Percentiles rank a stretch among this genome's conserved stretches.
Evolutionary conservation across 1,140 invertebrate species (phyloP).

Genomic region (Heliconius congener): DNA sequence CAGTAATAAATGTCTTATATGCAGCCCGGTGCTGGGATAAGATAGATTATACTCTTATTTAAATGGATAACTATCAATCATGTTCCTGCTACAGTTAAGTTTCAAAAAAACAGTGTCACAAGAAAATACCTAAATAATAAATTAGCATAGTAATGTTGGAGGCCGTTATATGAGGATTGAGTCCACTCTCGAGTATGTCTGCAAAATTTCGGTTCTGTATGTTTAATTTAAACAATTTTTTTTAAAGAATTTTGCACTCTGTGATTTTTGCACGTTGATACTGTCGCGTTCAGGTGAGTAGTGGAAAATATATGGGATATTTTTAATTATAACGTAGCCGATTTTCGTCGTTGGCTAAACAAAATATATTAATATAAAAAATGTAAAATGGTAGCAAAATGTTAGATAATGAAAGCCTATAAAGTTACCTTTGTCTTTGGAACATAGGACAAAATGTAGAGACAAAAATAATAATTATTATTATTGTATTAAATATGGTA

Average conservation of each 20-base stretch:
- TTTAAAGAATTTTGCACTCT: background rate
- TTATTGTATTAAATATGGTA: too few species aligned
- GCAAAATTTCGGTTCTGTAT: slow-evolving; percentile 33
- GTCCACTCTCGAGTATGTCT: slow-evolving; percentile 50
- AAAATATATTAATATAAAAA: too few species aligned
- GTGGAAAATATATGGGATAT: too few species aligned
- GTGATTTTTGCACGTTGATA: background rate
- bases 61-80: slow-evolving; percentile 67
- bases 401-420: too few species aligned
- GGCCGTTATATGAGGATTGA: slow-evolving; percentile 75
- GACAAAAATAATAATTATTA: too few species aligned
- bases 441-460: too few species aligned
- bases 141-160: slow-evolving; percentile 75
- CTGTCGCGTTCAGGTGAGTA: background rate
- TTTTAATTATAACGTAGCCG: too few species aligned
- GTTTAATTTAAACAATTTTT: background rate
- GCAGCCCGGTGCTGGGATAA: background rate
- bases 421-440: too few species aligned
- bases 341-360: too few species aligned
- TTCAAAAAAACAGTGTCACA: slow-evolving; percentile 77
- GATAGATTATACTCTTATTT: slow-evolving; percentile 20
- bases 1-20: slow-evolving; percentile 10
- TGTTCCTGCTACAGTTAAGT: slow-evolving; percentile 77
- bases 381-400: too few species aligned
- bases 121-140: slow-evolving; percentile 78